Evolutionary conservation across 2,113 vertebrate genomes (phyloP).

Genomic region (Rhabdomys dilectus): DNA sequence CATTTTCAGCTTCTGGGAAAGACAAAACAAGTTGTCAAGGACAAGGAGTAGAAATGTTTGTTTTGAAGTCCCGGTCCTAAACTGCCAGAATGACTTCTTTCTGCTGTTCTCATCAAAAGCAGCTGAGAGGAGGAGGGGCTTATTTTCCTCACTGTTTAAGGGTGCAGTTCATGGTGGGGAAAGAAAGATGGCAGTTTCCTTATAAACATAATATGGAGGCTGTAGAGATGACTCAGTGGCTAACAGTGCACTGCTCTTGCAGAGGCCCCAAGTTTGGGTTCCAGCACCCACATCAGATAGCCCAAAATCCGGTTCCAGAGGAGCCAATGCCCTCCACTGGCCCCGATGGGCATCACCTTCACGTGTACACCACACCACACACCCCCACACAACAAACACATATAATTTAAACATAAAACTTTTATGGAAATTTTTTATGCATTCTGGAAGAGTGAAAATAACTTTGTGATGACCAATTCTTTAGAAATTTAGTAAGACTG

Average conservation of each 20-base stretch:
- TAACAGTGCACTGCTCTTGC: not conserved
- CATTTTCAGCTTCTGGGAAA: not conserved
- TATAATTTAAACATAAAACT: not conserved
- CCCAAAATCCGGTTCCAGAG: not conserved
- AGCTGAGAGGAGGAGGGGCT: too few relatives aligned
- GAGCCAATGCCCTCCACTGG: not conserved
- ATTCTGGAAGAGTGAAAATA: not conserved
- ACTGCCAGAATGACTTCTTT: not conserved
- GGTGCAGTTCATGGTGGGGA: not conserved
- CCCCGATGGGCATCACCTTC: too few relatives aligned
- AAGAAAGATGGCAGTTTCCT: not conserved
- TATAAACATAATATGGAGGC: not conserved
- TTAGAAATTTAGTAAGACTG: not conserved
- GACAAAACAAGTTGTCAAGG: not conserved
- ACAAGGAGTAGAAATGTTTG: not conserved
- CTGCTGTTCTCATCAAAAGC: not conserved
- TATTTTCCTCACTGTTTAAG: not conserved
- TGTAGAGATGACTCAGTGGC: too few relatives aligned
- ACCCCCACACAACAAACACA: too few relatives aligned
- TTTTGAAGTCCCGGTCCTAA: not conserved
- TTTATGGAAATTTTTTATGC: not conserved
- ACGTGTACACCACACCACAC: accelerated
- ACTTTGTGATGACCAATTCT: not conserved
- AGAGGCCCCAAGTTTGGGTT: not conserved
- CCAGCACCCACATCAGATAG: not conserved